These are phyloP conservation scores for Empis stercorea DNA, from an alignment of 2,888 invertebrate genomes.

Conservation along the genomic window DNA sequence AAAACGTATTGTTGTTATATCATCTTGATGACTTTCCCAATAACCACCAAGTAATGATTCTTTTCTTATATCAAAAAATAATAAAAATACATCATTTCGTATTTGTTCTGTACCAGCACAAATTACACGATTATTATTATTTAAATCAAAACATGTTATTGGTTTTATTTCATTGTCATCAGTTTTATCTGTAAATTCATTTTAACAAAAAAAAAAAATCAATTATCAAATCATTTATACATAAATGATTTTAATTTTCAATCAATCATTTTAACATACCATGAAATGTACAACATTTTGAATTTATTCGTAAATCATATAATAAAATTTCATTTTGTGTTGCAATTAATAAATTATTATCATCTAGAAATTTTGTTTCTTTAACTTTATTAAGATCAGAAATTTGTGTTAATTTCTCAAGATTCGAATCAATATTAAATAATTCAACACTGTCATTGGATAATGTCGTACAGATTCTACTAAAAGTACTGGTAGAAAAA, in stretches of 20 bases:
- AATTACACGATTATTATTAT: conserved; percentile 52
- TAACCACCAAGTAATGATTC: conserved; percentile 58
- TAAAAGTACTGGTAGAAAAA: conserved; percentile 20
- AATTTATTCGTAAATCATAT: conserved; percentile 37
- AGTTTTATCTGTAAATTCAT: conserved; percentile 6
- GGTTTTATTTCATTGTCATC: conserved; percentile 37
- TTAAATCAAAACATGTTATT: conserved; percentile 61
- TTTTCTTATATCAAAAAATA: conserved; percentile 69
- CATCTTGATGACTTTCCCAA: conserved; percentile 72
- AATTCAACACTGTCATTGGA: conserved; percentile 39
- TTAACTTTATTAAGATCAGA: conserved; percentile 15
- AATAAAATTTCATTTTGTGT: conserved; percentile 24
- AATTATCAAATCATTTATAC: too few species aligned
- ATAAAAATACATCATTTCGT: conserved; percentile 55
- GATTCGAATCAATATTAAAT: conserved; percentile 37
- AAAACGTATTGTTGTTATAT: conserved; percentile 63
- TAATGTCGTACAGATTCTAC: conserved; percentile 39
- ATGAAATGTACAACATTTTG: conserved; percentile 36
- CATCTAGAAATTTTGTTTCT: conserved; percentile 27
- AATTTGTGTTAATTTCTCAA: conserved; percentile 12
- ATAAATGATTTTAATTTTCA: background rate
- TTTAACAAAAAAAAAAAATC: too few species aligned
- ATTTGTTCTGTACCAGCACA: conserved; percentile 63
- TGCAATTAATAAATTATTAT: conserved; percentile 24
- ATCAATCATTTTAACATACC: conserved; percentile 22